phyloP scores from a whole-genome alignment of 2,797 vertebrate genomes.

The Manis crassicaudata region DNA sequence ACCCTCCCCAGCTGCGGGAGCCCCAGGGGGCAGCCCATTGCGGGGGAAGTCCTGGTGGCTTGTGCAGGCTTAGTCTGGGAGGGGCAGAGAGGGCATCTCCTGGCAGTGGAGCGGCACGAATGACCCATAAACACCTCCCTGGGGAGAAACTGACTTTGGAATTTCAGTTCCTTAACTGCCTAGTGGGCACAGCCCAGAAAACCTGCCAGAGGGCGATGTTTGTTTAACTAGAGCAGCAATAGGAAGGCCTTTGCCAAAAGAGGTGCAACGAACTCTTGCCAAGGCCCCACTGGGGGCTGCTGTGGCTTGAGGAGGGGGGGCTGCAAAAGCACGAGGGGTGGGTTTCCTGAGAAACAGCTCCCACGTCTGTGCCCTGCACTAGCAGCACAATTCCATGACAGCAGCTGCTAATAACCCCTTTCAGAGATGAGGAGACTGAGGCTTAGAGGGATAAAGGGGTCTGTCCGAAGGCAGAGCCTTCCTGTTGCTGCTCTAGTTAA shows the following conservation, averaged over 20 bases:
- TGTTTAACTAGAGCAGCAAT: neutral
- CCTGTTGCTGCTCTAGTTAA: neutral
- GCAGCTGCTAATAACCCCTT: neutral
- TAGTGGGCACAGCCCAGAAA: neutral
- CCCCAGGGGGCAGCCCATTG: accelerated
- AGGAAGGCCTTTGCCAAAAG: neutral
- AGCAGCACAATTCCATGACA: neutral
- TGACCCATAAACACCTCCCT: neutral
- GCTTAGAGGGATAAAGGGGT: neutral
- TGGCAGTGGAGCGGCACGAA: neutral
- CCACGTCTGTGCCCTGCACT: accelerated
- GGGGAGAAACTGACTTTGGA: neutral
- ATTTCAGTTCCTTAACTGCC: neutral
- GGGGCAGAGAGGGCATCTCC: neutral
- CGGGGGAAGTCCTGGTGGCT: neutral
- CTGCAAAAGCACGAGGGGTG: accelerated
- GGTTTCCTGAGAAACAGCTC: neutral
- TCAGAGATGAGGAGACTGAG: neutral
- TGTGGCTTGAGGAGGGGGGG: neutral
- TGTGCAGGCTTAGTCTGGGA: neutral
- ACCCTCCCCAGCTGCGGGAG: neutral
- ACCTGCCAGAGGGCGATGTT: neutral
- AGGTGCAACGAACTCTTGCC: neutral
- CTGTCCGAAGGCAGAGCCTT: neutral
- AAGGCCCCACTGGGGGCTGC: neutral